Percentiles rank a stretch among this genome's conserved stretches.
phyloP scores from a whole-genome alignment of 2,888 invertebrate genomes.

The Caenorhabditis japonica region DNA sequence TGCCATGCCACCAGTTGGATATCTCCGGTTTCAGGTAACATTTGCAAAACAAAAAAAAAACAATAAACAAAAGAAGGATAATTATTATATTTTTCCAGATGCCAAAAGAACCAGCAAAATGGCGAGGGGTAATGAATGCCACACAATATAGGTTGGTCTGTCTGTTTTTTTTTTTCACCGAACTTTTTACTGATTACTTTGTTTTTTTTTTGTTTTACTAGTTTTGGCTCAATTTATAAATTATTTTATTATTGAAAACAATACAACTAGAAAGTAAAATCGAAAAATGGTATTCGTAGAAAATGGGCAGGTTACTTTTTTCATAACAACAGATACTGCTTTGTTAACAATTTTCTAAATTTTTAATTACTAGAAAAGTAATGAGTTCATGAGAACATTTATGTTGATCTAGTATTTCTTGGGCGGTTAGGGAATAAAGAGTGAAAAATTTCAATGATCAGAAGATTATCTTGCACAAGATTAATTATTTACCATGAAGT shows the following conservation, averaged over 20 bases:
- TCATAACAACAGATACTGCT: slow-evolving; percentile 22
- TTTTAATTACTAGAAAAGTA: slow-evolving; percentile 15
- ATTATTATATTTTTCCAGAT: slow-evolving; percentile 57
- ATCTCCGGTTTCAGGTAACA: slow-evolving; percentile 74
- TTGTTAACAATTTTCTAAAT: too few relatives aligned
- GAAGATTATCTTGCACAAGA: too few relatives aligned
- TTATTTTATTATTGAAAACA: too few relatives aligned
- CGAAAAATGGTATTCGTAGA: too few relatives aligned
- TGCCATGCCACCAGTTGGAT: slow-evolving; percentile 77
- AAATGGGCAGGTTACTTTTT: background rate
- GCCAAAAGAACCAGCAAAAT: slow-evolving; percentile 75
- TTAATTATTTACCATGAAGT: too few relatives aligned
- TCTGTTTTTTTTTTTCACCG: background rate
- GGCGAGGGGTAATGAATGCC: slow-evolving; percentile 77
- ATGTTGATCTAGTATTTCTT: too few relatives aligned
- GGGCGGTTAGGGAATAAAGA: too few relatives aligned
- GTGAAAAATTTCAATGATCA: too few relatives aligned
- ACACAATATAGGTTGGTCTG: slow-evolving; percentile 69
- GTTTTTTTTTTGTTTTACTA: too few relatives aligned
- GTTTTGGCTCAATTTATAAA: too few relatives aligned
- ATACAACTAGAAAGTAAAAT: too few relatives aligned
- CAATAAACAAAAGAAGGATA: background rate
- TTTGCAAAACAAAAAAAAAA: background rate
- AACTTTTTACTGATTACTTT: background rate
- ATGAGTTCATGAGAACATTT: slow-evolving; percentile 45